These are phyloP conservation scores for Florisuga fusca DNA, from an alignment of 2,797 vertebrate genomes.

Conservation along the genomic window DNA sequence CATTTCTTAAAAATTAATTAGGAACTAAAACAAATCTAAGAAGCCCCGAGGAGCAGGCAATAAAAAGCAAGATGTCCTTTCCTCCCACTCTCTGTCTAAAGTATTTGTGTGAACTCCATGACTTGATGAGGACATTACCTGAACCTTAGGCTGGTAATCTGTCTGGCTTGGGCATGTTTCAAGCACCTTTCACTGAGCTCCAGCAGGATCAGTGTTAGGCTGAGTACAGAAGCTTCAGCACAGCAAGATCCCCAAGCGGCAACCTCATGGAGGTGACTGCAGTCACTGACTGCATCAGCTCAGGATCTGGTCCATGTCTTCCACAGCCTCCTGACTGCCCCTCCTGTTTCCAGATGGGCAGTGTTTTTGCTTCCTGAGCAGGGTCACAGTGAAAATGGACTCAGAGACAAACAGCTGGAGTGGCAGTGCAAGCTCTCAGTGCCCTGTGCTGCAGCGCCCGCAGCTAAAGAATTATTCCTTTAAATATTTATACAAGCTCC, in stretches of 20 bases:
- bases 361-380: background rate
- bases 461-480: background rate
- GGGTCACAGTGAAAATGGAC: background rate
- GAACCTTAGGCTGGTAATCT: background rate
- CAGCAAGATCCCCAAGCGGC: background rate
- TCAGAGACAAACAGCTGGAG: background rate
- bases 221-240: background rate
- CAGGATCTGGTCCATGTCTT: background rate
- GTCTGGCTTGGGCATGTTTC: background rate
- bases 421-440: background rate
- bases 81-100: background rate
- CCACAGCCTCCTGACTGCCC: background rate
- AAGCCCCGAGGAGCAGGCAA: background rate
- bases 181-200: background rate
- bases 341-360: background rate
- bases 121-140: background rate
- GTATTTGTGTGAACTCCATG: background rate
- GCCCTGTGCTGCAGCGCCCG: background rate
- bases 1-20: conserved; percentile 38
- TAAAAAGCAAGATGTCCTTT: background rate
- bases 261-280: background rate
- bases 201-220: background rate
- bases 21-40: background rate
- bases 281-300: background rate
- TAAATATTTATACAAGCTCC: background rate